Conservation (phyloP, 2,888 invertebrate genomes). For the Meteorus cinctellus region DNA sequence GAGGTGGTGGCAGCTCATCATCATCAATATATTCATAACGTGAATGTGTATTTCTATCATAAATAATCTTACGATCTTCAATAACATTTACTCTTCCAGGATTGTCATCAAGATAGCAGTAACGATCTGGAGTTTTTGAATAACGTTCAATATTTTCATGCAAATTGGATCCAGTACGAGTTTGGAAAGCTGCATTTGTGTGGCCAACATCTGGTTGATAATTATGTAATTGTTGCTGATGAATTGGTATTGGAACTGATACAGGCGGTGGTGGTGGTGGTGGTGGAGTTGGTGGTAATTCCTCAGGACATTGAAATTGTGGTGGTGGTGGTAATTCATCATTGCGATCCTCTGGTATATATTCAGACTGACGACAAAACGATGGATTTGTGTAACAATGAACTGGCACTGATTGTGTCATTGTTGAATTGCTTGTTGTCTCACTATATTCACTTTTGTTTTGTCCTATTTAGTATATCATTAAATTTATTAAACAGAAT, state of each 20-base stretch:
- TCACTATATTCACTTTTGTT: background rate
- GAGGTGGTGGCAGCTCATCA: conserved; percentile 42
- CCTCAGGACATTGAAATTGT: conserved; percentile 59
- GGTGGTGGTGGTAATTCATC: conserved; percentile 73
- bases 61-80: conserved; percentile 39
- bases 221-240: conserved; percentile 42
- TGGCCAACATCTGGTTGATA: conserved; percentile 55
- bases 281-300: conserved; percentile 57
- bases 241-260: conserved; percentile 57
- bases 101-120: conserved; percentile 62
- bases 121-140: conserved; percentile 53
- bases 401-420: conserved; percentile 59
- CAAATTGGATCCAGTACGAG: conserved; percentile 49
- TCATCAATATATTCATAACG: conserved; percentile 68
- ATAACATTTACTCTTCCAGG: background rate
- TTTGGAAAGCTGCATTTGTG: conserved; percentile 65
- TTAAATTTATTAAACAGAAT: conserved; percentile 1
- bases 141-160: conserved; percentile 40
- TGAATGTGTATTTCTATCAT: conserved; percentile 49
- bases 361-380: conserved; percentile 86
- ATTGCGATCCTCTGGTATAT: conserved; percentile 69
- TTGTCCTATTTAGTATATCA: background rate
- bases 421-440: conserved; percentile 38
- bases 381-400: conserved; percentile 87
- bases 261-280: conserved; percentile 60